Percentiles rank a stretch among this genome's conserved stretches.
Conservation (phyloP, 2,113 vertebrate genomes). For the Sander vitreus region DNA sequence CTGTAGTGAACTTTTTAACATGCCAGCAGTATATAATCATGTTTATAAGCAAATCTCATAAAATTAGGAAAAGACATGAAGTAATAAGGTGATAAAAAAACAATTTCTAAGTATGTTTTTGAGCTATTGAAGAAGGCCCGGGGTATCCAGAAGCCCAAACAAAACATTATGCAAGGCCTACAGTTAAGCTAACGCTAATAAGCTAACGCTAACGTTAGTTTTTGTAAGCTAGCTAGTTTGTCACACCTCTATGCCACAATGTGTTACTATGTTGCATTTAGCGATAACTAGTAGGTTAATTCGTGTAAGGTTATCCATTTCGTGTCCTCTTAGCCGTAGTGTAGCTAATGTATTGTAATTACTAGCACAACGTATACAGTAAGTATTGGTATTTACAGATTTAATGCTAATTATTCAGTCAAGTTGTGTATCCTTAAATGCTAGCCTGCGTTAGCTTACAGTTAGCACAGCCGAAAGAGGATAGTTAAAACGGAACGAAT, state of each 20-base stretch:
- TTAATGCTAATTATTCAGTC: not conserved
- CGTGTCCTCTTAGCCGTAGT: not conserved
- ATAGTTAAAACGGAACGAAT: no score
- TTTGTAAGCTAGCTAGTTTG: not conserved
- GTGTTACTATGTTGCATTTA: not conserved
- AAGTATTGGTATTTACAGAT: no score
- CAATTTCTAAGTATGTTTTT: not conserved
- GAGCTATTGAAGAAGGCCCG: not conserved
- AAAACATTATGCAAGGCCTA: not conserved
- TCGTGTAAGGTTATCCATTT: not conserved
- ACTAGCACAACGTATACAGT: not conserved
- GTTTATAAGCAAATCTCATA: no score
- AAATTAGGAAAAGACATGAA: no score
- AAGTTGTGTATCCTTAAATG: no score
- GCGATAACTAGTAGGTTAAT: not conserved
- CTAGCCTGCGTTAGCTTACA: not conserved
- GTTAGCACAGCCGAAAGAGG: not conserved
- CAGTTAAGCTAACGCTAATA: not conserved
- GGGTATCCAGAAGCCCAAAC: not conserved
- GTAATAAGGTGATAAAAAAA: no score
- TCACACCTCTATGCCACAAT: not conserved
- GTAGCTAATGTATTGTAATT: not conserved
- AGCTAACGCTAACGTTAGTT: not conserved
- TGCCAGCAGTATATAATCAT: no score
- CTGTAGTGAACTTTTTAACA: no score